A percentile compares a stretch with the other conserved stretches of the same genome.
These are phyloP conservation scores for Parthenolecanium corni DNA, from an alignment of 2,888 invertebrate species.

Conservation along the genomic window DNA sequence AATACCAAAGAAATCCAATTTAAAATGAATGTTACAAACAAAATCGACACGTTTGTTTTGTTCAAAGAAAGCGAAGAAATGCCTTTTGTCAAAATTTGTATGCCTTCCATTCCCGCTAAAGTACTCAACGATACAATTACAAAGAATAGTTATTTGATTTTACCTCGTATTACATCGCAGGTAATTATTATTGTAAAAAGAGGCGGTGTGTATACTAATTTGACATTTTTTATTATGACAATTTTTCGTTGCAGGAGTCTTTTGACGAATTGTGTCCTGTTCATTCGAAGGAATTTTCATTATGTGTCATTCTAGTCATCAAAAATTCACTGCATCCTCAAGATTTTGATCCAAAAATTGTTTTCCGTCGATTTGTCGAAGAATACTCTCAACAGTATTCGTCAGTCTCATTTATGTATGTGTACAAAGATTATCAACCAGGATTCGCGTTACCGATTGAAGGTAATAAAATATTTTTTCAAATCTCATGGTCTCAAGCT, in stretches of 20 bases:
- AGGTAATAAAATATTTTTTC: no score
- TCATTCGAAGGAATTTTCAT: slow-evolving; percentile 51
- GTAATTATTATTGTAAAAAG: slow-evolving; percentile 39
- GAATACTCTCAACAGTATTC: slow-evolving; percentile 19
- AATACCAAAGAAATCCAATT: not conserved
- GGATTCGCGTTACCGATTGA: slow-evolving; percentile 14
- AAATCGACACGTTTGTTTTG: slow-evolving; percentile 67
- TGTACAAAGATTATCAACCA: slow-evolving; percentile 68
- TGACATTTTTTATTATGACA: not conserved
- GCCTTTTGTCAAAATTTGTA: slow-evolving; percentile 75
- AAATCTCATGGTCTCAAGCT: no score
- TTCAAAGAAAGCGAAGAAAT: slow-evolving; percentile 75
- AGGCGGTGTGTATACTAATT: not conserved
- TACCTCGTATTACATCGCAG: slow-evolving; percentile 88
- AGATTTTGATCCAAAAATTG: slow-evolving; percentile 16
- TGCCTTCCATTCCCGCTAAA: slow-evolving; percentile 78
- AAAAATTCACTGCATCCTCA: slow-evolving; percentile 51
- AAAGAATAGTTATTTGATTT: slow-evolving; percentile 72
- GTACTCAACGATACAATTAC: slow-evolving; percentile 80
- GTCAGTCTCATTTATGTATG: slow-evolving; percentile 59
- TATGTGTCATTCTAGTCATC: slow-evolving; percentile 36
- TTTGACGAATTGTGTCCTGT: slow-evolving; percentile 79
- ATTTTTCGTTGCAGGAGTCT: slow-evolving; percentile 43
- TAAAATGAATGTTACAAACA: slow-evolving; percentile 51
- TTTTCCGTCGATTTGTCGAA: slow-evolving; percentile 12